Conservation (phyloP, 1,140 invertebrate species). For the Drosophila repleta region DNA sequence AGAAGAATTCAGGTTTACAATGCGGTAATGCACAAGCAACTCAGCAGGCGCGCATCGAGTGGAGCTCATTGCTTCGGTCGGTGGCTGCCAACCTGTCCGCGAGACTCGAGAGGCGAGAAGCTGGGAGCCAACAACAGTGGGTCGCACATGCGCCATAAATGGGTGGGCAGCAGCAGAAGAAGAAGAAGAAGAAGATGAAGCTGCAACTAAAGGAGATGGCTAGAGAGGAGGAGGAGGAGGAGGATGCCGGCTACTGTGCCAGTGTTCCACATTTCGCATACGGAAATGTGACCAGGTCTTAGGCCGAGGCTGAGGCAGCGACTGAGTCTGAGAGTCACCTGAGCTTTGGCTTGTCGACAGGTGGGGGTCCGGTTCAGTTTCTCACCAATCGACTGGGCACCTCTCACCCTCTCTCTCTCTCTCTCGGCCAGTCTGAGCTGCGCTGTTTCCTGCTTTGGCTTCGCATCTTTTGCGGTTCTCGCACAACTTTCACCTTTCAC, state of each 20-base stretch:
- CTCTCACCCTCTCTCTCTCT: slow-evolving; percentile 16
- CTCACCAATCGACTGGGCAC: slow-evolving; percentile 56
- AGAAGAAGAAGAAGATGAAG: slow-evolving; percentile 4
- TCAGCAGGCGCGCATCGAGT: slow-evolving; percentile 11
- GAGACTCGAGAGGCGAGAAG: background rate
- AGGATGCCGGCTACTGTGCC: slow-evolving; percentile 59
- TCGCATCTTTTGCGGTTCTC: slow-evolving; percentile 69
- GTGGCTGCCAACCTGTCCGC: slow-evolving; percentile 26
- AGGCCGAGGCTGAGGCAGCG: slow-evolving; percentile 1
- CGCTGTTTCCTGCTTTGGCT: slow-evolving; percentile 42
- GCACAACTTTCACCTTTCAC: slow-evolving; percentile 80
- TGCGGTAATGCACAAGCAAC: slow-evolving; percentile 70
- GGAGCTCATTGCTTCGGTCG: slow-evolving; percentile 3
- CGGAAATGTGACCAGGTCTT: slow-evolving; percentile 61
- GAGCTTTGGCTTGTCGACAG: slow-evolving; percentile 44
- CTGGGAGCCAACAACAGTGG: slow-evolving; percentile 31
- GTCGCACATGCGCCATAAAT: slow-evolving; percentile 44
- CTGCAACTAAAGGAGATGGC: slow-evolving; percentile 9
- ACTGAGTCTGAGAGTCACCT: background rate
- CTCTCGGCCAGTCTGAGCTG: background rate
- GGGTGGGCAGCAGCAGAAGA: slow-evolving; percentile 24
- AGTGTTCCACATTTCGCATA: slow-evolving; percentile 79
- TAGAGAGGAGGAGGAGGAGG: background rate
- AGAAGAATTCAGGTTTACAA: slow-evolving; percentile 80
- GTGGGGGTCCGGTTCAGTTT: slow-evolving; percentile 67